Evolutionary conservation across 2,797 vertebrate genomes (phyloP), one percentile per base, ranked within the genome.

Genomic region (Sebastes hopkinsi): DNA sequence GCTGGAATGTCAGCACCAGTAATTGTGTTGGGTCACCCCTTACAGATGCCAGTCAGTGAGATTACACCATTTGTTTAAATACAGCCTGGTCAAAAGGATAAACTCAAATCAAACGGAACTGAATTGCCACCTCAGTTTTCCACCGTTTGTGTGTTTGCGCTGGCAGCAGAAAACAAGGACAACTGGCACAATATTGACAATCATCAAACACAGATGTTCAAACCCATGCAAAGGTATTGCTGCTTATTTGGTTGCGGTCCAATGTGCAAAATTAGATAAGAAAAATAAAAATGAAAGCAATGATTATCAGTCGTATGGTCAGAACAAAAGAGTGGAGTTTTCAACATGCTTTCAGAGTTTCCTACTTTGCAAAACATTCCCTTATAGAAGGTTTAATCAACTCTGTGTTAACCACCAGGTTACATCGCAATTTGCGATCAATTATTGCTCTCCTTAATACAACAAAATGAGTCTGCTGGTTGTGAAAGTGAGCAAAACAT

Each of bases 121-220:
- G 64, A 86, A 88, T 75, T 80, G 71, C 72, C 85, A 85, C 77
- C 79, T 85, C 79, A 25, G 71, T 90, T 89, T 46, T 89, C 79
- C 75, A 73, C 52, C 69, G 77, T 68, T 73, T 84, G 79, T 72
- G 69, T 93, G 91, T 94, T 94, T 93, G 91, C 32, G 3, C 80
- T 91, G 88, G 85, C 84, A 77, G 69, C 72, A 36, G 81, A 80
- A 90, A 92, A 92, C 92, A 92, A 90, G 88, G 90, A 81, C 90
- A 90, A 90, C 91, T 92, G 92, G 91, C 89, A 86, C 67, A 75
- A 77, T 88, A 77, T 89, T 92, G 89, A 92, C 94, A 65, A 80
- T 92, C 79, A 83, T 82, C 92, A 95, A 94, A 95, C 92, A 94
- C 94, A 96, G 95, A 95, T 96, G 95, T 94, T 94, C 93, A 95